Conservation (phyloP, 2,888 invertebrate genomes). For the Linnaemya tessellans region DNA sequence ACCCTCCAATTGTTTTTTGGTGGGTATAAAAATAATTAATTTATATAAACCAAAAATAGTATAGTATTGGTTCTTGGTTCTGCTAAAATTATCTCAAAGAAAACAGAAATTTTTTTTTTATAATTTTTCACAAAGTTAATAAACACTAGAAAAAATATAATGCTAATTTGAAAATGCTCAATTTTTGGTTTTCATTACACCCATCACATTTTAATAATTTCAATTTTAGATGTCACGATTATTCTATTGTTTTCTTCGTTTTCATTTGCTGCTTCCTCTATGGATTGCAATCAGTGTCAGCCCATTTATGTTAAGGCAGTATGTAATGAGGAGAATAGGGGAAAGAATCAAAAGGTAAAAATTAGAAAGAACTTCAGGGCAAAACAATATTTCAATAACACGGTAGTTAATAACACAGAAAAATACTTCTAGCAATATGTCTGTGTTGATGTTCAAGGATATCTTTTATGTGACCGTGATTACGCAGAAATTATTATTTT, state of each 20-base stretch:
- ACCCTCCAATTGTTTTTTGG: no score
- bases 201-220: slow-evolving; percentile 32
- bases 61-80: no score
- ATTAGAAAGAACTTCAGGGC: slow-evolving; percentile 1
- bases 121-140: no score
- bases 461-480: slow-evolving; percentile 22
- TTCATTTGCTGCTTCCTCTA: not conserved
- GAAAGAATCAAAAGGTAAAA: not conserved
- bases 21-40: no score
- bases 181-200: slow-evolving; percentile 12
- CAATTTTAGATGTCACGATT: slow-evolving; percentile 32
- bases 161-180: not conserved
- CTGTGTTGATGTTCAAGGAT: not conserved
- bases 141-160: not conserved
- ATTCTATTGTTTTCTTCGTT: slow-evolving; percentile 18
- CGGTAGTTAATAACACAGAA: slow-evolving; percentile 41
- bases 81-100: no score
- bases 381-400: slow-evolving; percentile 46
- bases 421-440: not conserved
- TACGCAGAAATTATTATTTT: not conserved
- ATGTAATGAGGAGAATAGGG: not conserved
- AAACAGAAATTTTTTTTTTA: no score
- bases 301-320: not conserved
- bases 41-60: no score
- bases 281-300: slow-evolving; percentile 40